Percentiles rank a stretch among this genome's conserved stretches.
Conservation (phyloP, 2,888 invertebrate genomes). For the Ferrisia virgata region DNA sequence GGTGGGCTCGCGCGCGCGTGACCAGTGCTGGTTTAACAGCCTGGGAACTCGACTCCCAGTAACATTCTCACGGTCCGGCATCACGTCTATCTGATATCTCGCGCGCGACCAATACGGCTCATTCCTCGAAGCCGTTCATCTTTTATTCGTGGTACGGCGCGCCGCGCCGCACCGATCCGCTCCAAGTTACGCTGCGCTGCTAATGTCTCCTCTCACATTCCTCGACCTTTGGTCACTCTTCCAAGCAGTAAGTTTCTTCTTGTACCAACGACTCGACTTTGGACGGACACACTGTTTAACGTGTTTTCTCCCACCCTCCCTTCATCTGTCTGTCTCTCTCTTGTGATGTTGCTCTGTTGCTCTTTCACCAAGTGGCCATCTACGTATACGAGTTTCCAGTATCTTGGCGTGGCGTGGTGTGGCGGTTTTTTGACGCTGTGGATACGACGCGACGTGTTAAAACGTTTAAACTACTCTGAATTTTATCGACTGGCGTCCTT, state of each 20-base stretch:
- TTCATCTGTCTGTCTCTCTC: not conserved
- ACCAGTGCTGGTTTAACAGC: constrained; percentile 43
- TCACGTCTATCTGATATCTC: constrained; percentile 47
- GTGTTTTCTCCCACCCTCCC: not conserved
- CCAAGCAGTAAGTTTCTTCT: not conserved
- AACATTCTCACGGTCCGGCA: constrained; percentile 46
- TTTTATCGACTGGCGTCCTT: not conserved
- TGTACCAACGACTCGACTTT: not conserved
- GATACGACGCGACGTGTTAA: not conserved
- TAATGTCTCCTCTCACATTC: constrained; percentile 30
- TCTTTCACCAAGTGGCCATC: too few relatives aligned
- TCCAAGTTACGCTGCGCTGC: too few relatives aligned
- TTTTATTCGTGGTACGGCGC: constrained; percentile 7
- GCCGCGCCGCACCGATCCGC: too few relatives aligned
- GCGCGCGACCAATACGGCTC: constrained; percentile 44
- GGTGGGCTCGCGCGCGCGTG: constrained; percentile 45
- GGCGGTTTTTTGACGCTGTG: not conserved
- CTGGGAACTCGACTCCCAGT: constrained; percentile 45
- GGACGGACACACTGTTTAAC: not conserved
- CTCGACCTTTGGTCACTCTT: constrained; percentile 28
- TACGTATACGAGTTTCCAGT: not conserved
- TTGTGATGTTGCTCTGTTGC: not conserved
- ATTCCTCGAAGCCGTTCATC: constrained; percentile 29
- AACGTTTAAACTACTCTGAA: constrained; percentile 17
- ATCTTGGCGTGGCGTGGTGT: not conserved